Base-by-base conservation (phyloP, 2,888 invertebrate species). In the Acleris emargana region DNA sequence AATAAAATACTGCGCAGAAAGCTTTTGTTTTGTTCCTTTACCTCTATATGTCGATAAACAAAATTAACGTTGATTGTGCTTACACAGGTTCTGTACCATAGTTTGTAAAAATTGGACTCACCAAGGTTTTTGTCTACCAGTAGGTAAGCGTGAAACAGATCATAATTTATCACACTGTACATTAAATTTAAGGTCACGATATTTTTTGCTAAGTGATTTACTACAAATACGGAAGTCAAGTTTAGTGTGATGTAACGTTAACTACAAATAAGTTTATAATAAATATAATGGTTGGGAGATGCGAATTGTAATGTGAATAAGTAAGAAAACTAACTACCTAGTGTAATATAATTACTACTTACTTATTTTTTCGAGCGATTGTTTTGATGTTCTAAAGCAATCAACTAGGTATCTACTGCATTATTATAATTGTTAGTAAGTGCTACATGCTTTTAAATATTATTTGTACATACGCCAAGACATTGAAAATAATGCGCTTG, bases 41-140 rank as follows among this genome's bases (percentile, higher is more conserved):
- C 28, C 18, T 28, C 22, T 28, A 22, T 58, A 58, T 58, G 45
- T 57, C 25, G 57, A 25, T 57, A 45, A 57, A 47, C 5, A 32
- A 49, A 49, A 32, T 32, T 7, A 32, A 49, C 11, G 11, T 11
- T 4, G 11, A 11, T 49, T 17, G 45, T 45, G 13, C 16, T 6
- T 42, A 20, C 11, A 43, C 11, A 43, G 42, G 7, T 22, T n/a
- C 20, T n/a, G 25, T 22, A 42, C 13, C 43, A 20, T 49, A 43
- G 22, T 43, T 20, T 42, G 42, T 45, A 4, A 68, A 70, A 67
- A 69, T 70, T 75, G 72, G 83, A 91, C 91, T 91, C 91, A 91
- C 91, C 91, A 79, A 88, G 83, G 79, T 89, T 91, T 84, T 91
- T 91, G 87, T 91, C 91, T 91, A 82, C 84, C 88, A 79, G 91